Conservation (phyloP, 2,797 vertebrate species). For the Pogoniulus pusillus region DNA sequence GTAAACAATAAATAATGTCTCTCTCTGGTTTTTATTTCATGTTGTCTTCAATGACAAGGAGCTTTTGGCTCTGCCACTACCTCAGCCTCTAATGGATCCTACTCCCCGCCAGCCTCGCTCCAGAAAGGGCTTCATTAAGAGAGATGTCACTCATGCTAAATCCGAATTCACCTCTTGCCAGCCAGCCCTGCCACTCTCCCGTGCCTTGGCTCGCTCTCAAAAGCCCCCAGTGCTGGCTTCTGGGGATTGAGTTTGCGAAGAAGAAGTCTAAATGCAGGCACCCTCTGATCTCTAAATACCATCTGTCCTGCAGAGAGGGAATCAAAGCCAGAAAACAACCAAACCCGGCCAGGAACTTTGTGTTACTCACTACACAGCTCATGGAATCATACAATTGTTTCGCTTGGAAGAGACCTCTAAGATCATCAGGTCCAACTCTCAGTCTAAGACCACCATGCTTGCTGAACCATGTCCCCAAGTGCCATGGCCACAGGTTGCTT, state of each 20-base stretch:
- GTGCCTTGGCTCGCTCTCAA: constrained; percentile 1
- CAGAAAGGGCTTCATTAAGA: constrained; percentile 46
- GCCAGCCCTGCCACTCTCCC: not conserved
- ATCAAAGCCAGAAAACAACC: not conserved
- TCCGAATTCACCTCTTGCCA: constrained; percentile 36
- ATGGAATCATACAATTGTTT: no score
- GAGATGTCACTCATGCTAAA: constrained; percentile 51
- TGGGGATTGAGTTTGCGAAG: not conserved
- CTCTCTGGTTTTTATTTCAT: not conserved
- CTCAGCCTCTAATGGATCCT: constrained; percentile 41
- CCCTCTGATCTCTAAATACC: constrained; percentile 29
- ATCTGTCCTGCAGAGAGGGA: constrained; percentile 13
- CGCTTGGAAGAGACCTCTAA: no score
- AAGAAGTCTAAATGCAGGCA: not conserved
- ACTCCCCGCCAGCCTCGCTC: constrained; percentile 30
- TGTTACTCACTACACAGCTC: not conserved
- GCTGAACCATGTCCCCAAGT: no score
- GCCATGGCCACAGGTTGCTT: no score
- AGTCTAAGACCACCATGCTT: no score
- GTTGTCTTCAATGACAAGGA: not conserved
- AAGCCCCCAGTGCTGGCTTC: not conserved
- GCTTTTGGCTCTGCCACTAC: not conserved
- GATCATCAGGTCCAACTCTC: no score
- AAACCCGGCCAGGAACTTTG: not conserved
- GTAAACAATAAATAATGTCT: constrained; percentile 57